phyloP scores from a whole-genome alignment of 2,113 vertebrate species.

The Poeciliopsis retropinna region DNA sequence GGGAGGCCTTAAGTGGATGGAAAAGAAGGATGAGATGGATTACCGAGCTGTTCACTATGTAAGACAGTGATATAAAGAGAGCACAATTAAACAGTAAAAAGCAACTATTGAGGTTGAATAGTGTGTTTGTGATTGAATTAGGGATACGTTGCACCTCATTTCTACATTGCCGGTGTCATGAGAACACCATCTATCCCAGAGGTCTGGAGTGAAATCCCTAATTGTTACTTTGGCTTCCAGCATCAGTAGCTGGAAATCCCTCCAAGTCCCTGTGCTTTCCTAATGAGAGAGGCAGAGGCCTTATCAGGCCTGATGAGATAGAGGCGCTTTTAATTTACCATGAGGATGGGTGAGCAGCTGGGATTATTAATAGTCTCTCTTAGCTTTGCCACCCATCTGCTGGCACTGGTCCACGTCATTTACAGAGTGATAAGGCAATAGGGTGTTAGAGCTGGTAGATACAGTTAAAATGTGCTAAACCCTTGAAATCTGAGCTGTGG shows the following conservation, averaged over 20 bases:
- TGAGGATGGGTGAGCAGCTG: slow-evolving; percentile 72
- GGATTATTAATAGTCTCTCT: slow-evolving; percentile 75
- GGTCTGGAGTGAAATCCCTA: slow-evolving; percentile 69
- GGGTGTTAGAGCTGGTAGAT: slow-evolving; percentile 17
- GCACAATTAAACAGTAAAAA: slow-evolving; percentile 46
- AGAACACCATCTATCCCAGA: slow-evolving; percentile 51
- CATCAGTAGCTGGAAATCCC: slow-evolving; percentile 75
- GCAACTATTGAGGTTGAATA: slow-evolving; percentile 35
- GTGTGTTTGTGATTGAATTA: slow-evolving; percentile 48
- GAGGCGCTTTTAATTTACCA: slow-evolving; percentile 75
- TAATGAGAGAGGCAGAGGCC: slow-evolving; percentile 76
- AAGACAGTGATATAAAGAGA: slow-evolving; percentile 36
- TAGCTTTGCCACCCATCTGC: slow-evolving; percentile 59
- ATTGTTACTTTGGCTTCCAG: slow-evolving; percentile 69
- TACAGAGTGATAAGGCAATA: slow-evolving; percentile 58
- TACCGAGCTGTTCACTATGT: slow-evolving; percentile 48
- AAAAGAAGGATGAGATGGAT: slow-evolving; percentile 59
- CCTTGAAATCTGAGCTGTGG: not conserved
- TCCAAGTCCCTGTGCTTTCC: slow-evolving; percentile 67
- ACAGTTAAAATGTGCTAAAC: slow-evolving; percentile 26
- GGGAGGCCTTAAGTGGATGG: slow-evolving; percentile 44
- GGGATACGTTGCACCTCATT: slow-evolving; percentile 33
- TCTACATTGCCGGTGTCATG: slow-evolving; percentile 43
- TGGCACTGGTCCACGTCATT: slow-evolving; percentile 65
- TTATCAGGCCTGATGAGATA: slow-evolving; percentile 75